Conservation (phyloP, 2,888 invertebrate genomes). For the Rhagophthalmus giganteus region DNA sequence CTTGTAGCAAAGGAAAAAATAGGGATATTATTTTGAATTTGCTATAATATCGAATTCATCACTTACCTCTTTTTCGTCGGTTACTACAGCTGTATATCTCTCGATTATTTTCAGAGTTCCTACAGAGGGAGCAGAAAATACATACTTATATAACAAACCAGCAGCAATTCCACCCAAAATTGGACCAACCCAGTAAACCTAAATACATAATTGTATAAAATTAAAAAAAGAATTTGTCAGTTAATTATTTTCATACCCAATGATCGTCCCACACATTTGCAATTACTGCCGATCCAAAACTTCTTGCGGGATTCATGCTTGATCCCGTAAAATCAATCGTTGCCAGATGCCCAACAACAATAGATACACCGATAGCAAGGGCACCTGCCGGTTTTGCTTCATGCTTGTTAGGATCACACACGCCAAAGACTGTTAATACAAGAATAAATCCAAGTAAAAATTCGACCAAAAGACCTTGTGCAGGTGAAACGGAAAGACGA, state of each 20-base stretch:
- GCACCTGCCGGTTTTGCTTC: slow-evolving; percentile 83
- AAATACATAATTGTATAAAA: slow-evolving; percentile 14
- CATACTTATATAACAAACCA: slow-evolving; percentile 72
- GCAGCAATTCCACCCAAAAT: slow-evolving; percentile 78
- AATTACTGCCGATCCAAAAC: slow-evolving; percentile 84
- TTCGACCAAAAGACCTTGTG: slow-evolving; percentile 88
- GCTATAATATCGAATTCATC: neutral
- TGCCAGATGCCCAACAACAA: slow-evolving; percentile 81
- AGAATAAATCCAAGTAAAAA: slow-evolving; percentile 89
- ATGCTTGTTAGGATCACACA: slow-evolving; percentile 76
- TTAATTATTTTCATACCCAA: slow-evolving; percentile 66
- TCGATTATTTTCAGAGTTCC: slow-evolving; percentile 54
- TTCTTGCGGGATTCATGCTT: slow-evolving; percentile 91
- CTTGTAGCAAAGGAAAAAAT: slow-evolving; percentile 17
- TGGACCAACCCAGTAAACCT: slow-evolving; percentile 91
- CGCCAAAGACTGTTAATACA: slow-evolving; percentile 87
- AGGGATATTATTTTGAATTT: neutral
- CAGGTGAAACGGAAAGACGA: slow-evolving; percentile 61
- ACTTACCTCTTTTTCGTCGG: slow-evolving; percentile 71
- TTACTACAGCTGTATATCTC: slow-evolving; percentile 60
- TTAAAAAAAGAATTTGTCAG: neutral
- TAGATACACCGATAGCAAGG: slow-evolving; percentile 84
- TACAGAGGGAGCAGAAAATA: slow-evolving; percentile 60
- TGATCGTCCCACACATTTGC: slow-evolving; percentile 75
- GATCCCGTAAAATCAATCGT: slow-evolving; percentile 85